Conservation (phyloP, 2,888 invertebrate species). For the Venusia cambrica region DNA sequence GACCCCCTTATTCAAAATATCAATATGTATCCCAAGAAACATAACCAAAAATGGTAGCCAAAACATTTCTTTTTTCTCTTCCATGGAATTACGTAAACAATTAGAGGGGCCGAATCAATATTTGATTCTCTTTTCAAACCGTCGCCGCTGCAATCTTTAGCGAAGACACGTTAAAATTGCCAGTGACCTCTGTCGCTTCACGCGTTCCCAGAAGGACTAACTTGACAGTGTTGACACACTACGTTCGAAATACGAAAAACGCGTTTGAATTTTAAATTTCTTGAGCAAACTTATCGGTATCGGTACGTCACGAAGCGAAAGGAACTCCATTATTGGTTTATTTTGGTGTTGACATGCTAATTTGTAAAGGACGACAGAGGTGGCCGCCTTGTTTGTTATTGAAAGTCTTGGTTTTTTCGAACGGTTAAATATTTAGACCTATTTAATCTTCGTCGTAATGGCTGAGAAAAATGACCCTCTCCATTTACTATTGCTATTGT, state of each 20-base stretch:
- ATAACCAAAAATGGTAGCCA: conserved; percentile 38
- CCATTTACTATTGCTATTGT: too few species aligned
- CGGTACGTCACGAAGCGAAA: conserved; percentile 52
- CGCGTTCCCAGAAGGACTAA: conserved; percentile 62
- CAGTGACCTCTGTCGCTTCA: conserved; percentile 37
- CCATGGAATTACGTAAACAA: conserved; percentile 61
- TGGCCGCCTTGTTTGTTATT: conserved; percentile 33
- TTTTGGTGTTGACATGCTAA: conserved; percentile 51
- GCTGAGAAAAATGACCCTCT: too few species aligned
- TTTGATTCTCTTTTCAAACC: conserved; percentile 45
- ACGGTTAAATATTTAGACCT: background rate
- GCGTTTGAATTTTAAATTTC: conserved; percentile 45
- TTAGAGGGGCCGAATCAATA: conserved; percentile 56
- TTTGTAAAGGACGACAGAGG: conserved; percentile 45
- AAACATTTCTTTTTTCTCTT: conserved; percentile 45
- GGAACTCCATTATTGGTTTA: conserved; percentile 36
- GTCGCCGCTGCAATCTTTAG: conserved; percentile 45
- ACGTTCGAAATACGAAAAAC: conserved; percentile 43
- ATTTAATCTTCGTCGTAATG: too few species aligned
- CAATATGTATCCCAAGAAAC: conserved; percentile 19
- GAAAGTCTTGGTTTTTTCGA: conserved; percentile 9
- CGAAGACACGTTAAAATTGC: conserved; percentile 56
- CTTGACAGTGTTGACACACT: conserved; percentile 61
- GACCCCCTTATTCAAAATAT: conserved; percentile 5
- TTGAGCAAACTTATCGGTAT: conserved; percentile 46